phyloP scores from a whole-genome alignment of 2,113 vertebrate species.

The Pelusios castaneus region DNA sequence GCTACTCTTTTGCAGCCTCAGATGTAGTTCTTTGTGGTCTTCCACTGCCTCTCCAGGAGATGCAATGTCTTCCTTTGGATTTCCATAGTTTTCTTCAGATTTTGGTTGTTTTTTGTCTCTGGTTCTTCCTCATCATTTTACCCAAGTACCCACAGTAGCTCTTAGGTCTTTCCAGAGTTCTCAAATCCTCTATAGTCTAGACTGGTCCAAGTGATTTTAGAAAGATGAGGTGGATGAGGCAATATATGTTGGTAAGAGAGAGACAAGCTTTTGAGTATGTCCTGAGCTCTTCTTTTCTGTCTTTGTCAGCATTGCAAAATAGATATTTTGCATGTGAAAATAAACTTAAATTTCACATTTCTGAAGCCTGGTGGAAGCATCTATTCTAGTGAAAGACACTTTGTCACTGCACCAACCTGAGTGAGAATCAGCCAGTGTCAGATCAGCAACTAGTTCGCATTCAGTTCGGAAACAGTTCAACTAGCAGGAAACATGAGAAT shows the following conservation, averaged over 20 bases:
- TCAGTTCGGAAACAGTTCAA: neutral
- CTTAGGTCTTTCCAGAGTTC: neutral
- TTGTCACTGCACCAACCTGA: neutral
- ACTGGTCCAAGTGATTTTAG: neutral
- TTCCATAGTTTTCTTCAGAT: neutral
- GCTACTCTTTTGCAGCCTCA: slow-evolving; percentile 44
- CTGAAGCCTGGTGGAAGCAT: neutral
- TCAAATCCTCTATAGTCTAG: neutral
- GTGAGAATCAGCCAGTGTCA: slow-evolving; percentile 16
- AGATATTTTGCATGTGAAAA: neutral
- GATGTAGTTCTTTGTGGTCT: neutral
- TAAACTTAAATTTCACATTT: neutral
- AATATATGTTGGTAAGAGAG: neutral
- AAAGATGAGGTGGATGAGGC: neutral
- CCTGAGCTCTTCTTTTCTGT: neutral
- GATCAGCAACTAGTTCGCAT: neutral
- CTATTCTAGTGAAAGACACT: slow-evolving; percentile 7
- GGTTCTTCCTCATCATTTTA: neutral
- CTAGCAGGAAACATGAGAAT: neutral
- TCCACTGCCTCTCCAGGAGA: slow-evolving; percentile 12
- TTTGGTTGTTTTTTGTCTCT: neutral
- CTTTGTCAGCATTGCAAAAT: neutral
- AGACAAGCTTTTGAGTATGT: neutral
- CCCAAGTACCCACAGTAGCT: neutral
- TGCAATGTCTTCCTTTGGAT: neutral